Percentiles rank a stretch among this genome's conserved stretches.
Evolutionary conservation across 2,797 vertebrate species (phyloP).

Genomic region (Buphagus erythrorhynchus): DNA sequence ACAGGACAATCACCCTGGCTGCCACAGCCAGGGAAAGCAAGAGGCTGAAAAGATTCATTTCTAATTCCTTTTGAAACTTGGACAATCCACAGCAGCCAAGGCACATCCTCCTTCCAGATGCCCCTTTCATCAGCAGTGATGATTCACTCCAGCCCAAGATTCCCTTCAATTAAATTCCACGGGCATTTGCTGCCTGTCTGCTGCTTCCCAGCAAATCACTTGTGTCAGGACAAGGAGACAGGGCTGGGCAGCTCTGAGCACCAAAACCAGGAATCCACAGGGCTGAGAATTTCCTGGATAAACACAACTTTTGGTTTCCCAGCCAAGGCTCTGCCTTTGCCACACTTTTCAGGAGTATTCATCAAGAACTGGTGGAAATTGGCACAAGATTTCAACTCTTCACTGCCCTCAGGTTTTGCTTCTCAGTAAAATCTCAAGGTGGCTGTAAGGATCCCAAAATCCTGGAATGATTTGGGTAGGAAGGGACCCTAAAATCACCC

Average conservation of each 20-base stretch:
- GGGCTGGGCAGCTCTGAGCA: not conserved
- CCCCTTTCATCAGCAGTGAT: not conserved
- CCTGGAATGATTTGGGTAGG: not conserved
- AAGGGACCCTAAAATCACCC: not conserved
- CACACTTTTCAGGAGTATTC: not conserved
- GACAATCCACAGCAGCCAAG: rapidly evolving
- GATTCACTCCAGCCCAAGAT: not conserved
- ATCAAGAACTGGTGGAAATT: not conserved
- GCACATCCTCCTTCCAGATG: not conserved
- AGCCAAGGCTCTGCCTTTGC: not conserved
- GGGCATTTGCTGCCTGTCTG: conserved; percentile 7
- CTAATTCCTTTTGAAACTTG: not conserved
- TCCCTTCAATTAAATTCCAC: not conserved
- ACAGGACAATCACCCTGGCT: rapidly evolving
- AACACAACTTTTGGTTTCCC: not conserved
- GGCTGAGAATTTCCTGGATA: not conserved
- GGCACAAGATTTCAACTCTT: not conserved
- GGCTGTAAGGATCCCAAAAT: not conserved
- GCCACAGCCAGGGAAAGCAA: not conserved
- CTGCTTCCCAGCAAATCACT: not conserved
- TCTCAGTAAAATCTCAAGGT: not conserved
- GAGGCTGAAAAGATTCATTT: not conserved
- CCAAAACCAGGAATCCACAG: not conserved
- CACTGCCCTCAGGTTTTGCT: not conserved
- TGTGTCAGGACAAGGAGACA: not conserved